phyloP scores from a whole-genome alignment of 2,113 vertebrate genomes.

The Bos javanicus region DNA sequence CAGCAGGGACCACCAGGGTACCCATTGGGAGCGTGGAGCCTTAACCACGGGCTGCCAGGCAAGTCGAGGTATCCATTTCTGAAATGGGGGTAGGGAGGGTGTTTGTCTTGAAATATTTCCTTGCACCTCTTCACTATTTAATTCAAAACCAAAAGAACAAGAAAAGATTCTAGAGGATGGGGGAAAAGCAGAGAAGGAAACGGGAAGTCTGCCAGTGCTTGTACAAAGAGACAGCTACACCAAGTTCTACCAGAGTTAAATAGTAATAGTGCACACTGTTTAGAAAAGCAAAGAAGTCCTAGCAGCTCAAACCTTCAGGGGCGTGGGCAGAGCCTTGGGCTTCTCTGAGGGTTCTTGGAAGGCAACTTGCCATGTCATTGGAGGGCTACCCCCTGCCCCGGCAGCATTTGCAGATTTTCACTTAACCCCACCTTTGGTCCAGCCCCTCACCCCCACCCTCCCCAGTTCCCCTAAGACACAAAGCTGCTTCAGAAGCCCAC shows the following conservation, averaged over 20 bases:
- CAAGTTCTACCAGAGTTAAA: not conserved
- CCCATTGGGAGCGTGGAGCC: accelerated
- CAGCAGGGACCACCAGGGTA: not conserved
- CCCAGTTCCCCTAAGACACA: not conserved
- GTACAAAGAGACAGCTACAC: not conserved
- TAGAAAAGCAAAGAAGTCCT: not conserved
- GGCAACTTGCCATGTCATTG: not conserved
- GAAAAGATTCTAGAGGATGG: not conserved
- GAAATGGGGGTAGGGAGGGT: not conserved
- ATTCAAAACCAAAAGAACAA: not conserved
- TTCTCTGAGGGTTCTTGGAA: not conserved
- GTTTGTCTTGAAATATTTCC: not conserved
- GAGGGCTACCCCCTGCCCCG: no score
- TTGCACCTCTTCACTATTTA: not conserved
- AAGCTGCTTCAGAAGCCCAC: not conserved
- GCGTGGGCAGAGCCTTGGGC: not conserved
- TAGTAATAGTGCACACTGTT: not conserved
- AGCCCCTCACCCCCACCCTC: not conserved
- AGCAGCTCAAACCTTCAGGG: not conserved
- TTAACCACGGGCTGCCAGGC: not conserved
- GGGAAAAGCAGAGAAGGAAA: not conserved
- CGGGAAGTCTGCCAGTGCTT: not conserved
- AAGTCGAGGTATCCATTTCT: not conserved
- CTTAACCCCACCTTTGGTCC: not conserved
- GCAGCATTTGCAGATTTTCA: not conserved